Base-by-base conservation (phyloP, 2,888 invertebrate genomes). In the Ametastegia equiseti region DNA sequence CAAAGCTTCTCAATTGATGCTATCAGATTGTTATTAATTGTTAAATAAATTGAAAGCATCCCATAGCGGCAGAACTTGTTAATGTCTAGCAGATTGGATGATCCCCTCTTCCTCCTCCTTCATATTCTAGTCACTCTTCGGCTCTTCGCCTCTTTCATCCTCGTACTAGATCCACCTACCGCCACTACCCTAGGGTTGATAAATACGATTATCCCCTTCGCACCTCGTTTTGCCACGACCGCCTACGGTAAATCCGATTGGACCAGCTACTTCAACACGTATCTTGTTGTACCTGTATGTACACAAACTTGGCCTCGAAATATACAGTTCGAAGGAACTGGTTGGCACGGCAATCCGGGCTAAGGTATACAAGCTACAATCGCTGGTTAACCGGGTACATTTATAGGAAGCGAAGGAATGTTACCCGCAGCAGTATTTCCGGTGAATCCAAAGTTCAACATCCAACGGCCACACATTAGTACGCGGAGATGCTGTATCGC, bases 61-160 rank as follows among this genome's bases (percentile, higher is more conserved):
- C 54, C 47, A 36, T 50, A 33, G 60, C 13, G 27, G 15, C 63
- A 42, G 33, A 60, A 54, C 81, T 81, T 75, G 81, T 81, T 81
- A 81, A 81, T 75, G 47, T 77, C 71, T 65, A 65, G 77, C 75
- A 81, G 75, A 81, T 81, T 65, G 75, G 47, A 50, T 57, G 42
- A 60, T 60, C 23, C 23, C 42, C 33, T 45, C 15, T 23, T 42
- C 39, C 57, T 23, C 27, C 50, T 36, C 50, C 45, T 45, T 54
- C 36, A 50, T 33, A 54, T 75, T 50, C 27, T 36, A 50, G 6
- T 30, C 27, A n/a, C 27, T 13, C n/a, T 19, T 54, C n/a, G 19
- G 36, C 54, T 13, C 54, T 39, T 71, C 47, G 39, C 27, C 30
- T 45, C 42, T 50, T 75, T 75, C 33, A 19, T 54, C 47, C 71